Conservation (phyloP, 1,140 invertebrate genomes). For the Polyergus mexicanus region DNA sequence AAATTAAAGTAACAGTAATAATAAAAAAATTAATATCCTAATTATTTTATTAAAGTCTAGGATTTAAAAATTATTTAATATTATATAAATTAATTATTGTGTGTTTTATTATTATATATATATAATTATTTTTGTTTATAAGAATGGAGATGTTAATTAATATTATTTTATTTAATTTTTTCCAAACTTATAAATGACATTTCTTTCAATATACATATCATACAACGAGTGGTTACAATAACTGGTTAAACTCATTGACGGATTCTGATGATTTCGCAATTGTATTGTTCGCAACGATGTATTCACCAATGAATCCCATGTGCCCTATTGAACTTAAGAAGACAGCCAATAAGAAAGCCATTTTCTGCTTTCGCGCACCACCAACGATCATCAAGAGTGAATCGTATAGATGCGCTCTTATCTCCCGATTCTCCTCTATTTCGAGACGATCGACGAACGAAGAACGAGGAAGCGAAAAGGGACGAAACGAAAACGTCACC, state of each 20-base stretch:
- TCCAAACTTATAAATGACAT: neutral
- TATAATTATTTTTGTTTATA: neutral
- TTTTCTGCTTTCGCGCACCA: conserved; percentile 25
- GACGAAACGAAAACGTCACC: conserved; percentile 54
- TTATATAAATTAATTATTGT: conserved; percentile 14
- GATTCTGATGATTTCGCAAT: neutral
- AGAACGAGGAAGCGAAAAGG: conserved; percentile 27
- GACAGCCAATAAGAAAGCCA: conserved; percentile 28
- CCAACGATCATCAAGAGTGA: conserved; percentile 20
- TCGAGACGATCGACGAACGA: neutral
- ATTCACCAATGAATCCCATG: conserved; percentile 8
- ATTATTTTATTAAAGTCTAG: conserved; percentile 3
- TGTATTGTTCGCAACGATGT: conserved; percentile 18
- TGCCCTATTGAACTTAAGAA: conserved; percentile 22
- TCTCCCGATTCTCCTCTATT: conserved; percentile 29
- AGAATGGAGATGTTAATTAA: neutral
- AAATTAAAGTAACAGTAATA: conserved; percentile 46
- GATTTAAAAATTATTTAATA: neutral
- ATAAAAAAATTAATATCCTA: neutral
- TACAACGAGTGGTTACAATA: neutral
- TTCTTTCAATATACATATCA: neutral
- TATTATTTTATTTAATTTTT: neutral
- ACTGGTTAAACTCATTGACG: neutral
- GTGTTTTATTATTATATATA: neutral
- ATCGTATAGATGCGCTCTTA: conserved; percentile 11